Conservation (phyloP, 2,888 invertebrate species). For the Dysmachus trigonus region DNA sequence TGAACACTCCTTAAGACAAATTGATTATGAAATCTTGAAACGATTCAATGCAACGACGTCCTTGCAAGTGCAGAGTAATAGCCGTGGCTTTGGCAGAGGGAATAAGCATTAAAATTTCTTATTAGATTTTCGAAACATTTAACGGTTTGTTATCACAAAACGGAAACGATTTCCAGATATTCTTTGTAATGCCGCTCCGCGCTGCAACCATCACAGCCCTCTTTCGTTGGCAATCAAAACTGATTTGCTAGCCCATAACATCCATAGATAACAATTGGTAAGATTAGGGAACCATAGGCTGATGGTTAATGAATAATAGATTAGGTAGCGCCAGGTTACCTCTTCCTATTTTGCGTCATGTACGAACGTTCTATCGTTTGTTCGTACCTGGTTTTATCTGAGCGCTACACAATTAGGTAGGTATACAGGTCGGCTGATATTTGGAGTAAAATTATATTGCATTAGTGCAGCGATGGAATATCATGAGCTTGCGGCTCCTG, state of each 20-base stretch:
- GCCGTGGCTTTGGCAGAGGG: conserved; percentile 31
- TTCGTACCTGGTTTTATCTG: conserved; percentile 16
- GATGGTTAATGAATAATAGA: conserved; percentile 3
- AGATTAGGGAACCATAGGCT: conserved; percentile 28
- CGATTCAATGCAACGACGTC: conserved; percentile 22
- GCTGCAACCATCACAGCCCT: not conserved
- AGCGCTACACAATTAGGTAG: conserved; percentile 18
- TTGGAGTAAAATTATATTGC: conserved; percentile 43
- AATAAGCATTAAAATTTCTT: not conserved
- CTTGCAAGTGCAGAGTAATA: not conserved
- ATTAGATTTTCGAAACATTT: conserved; percentile 26
- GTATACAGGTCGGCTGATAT: not conserved
- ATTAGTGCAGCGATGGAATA: conserved; percentile 27
- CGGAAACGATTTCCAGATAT: conserved; percentile 19
- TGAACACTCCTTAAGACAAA: conserved; percentile 25
- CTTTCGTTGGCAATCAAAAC: conserved; percentile 27
- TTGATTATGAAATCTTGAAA: conserved; percentile 33
- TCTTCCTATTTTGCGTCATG: too few species aligned
- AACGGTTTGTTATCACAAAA: conserved; percentile 34
- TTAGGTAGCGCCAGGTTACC: too few species aligned
- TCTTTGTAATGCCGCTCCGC: not conserved
- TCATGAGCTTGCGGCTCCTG: conserved; percentile 8
- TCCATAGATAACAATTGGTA: conserved; percentile 31
- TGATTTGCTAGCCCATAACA: conserved; percentile 39
- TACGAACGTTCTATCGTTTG: too few species aligned